phyloP scores from a whole-genome alignment of 64 coral and sea anemone genomes.

The Stichodactyla mertensii region DNA sequence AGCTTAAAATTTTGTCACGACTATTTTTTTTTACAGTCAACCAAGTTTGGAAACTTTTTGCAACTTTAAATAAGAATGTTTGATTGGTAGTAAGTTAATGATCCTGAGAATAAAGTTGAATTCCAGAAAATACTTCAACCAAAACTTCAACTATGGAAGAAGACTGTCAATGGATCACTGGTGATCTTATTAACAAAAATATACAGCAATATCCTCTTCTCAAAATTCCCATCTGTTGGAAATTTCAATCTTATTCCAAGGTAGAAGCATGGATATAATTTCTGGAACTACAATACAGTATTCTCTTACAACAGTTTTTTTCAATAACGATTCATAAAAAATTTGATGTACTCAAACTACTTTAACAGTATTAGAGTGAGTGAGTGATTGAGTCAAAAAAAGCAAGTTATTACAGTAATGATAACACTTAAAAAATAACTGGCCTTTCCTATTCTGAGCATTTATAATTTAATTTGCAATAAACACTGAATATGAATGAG shows the following conservation, averaged over 20 bases:
- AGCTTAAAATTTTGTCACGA: neutral
- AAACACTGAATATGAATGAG: neutral
- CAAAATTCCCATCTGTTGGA: too few species aligned
- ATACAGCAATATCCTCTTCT: too few species aligned
- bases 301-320: neutral
- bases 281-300: neutral
- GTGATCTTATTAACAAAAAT: too few species aligned
- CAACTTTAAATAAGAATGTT: neutral
- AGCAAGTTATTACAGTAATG: too few species aligned
- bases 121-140: neutral
- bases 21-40: neutral
- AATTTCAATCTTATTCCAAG: too few species aligned
- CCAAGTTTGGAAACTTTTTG: neutral
- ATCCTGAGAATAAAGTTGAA: neutral
- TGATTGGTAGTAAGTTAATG: neutral
- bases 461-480: neutral
- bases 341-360: neutral
- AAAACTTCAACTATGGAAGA: neutral
- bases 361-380: neutral
- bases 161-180: too few species aligned
- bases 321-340: neutral
- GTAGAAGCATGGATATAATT: too few species aligned
- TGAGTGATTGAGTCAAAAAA: too few species aligned
- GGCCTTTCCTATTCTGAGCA: neutral
- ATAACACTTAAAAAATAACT: neutral